Evolutionary conservation across 2,113 vertebrate genomes (phyloP).

Genomic region (Anser brachyrhynchus): DNA sequence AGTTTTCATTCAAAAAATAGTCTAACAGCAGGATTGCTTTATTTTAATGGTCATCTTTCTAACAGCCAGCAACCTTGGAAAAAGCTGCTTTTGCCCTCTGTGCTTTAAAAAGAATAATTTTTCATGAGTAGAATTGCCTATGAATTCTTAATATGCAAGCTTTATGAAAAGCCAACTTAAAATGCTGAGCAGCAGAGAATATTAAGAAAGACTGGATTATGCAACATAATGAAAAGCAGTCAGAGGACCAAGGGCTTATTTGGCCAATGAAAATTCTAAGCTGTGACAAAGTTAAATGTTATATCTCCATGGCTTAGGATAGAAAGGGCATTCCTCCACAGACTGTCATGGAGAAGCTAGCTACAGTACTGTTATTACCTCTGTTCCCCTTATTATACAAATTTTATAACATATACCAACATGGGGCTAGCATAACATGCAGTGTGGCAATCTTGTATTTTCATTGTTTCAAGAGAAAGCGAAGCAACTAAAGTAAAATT

Average conservation of each 20-base stretch:
- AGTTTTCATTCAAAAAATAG: background rate
- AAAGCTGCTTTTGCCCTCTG: background rate
- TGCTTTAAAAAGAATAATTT: constrained; percentile 4
- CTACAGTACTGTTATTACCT: background rate
- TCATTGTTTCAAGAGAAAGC: background rate
- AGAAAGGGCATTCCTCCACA: background rate
- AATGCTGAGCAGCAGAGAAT: constrained; percentile 7
- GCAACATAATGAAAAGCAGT: background rate
- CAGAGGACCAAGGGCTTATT: background rate
- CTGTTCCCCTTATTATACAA: background rate
- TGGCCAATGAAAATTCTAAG: background rate
- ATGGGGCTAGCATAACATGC: background rate
- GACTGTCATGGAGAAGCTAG: background rate
- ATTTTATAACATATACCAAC: background rate
- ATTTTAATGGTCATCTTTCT: background rate
- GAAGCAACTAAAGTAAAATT: background rate
- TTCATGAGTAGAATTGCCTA: background rate
- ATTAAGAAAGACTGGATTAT: background rate
- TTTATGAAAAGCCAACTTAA: constrained; percentile 14
- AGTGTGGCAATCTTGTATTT: background rate
- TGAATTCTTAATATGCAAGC: constrained; percentile 1
- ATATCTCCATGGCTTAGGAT: background rate
- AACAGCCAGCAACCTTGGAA: background rate
- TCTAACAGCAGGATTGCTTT: background rate
- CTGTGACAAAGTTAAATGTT: background rate